Evolutionary conservation across 1,140 invertebrate genomes (phyloP), one percentile per base, ranked within the genome.

Genomic region (Trissolcus basalis): DNA sequence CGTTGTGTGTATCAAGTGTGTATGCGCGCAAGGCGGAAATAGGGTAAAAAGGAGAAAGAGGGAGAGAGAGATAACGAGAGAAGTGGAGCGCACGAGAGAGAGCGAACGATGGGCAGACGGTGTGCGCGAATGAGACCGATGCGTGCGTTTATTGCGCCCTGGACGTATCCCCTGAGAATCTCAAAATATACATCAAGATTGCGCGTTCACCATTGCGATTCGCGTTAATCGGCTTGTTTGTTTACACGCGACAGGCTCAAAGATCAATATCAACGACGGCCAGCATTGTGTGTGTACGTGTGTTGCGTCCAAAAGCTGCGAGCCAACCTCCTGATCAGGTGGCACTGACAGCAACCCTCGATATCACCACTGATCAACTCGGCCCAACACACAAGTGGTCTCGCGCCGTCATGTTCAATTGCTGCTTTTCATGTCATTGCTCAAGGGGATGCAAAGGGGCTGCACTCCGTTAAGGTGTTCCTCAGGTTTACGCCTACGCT

Each of bases 81-180:
- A 77, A 77, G 56, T 77, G 58, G 74, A 77, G 67, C 74, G 56
- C 45, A n/a, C 9, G 56, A 71, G 67, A 58, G 74, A 71, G 67
- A 67, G 5, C 11, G 56, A 39, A 13, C 19, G 60, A 60, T 39
- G n/a, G 45, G 27, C 15, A 12, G 27, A 44, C 32, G 2, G 33
- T 67, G 64, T 5, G 55, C 19, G 50, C 43, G 67, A 71, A 51
- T 47, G 51, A 70, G 43, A 51, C 9, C 16, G 48, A 48, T 2
- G 45, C 63, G 44, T 72, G 14, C 64, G 70, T 73, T 68, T 73
- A 72, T 69, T 77, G 69, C 69, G 68, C 75, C 75, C 75, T 44
- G 75, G 75, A 77, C 64, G 48, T 70, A 65, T 73, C 69, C 75
- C 75, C 69, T 19, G 53, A 70, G 68, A 72, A 51, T 68, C 19